These are phyloP conservation scores for Saguinus imperator DNA, from an alignment of 2,113 vertebrate genomes.

Conservation along the genomic window DNA sequence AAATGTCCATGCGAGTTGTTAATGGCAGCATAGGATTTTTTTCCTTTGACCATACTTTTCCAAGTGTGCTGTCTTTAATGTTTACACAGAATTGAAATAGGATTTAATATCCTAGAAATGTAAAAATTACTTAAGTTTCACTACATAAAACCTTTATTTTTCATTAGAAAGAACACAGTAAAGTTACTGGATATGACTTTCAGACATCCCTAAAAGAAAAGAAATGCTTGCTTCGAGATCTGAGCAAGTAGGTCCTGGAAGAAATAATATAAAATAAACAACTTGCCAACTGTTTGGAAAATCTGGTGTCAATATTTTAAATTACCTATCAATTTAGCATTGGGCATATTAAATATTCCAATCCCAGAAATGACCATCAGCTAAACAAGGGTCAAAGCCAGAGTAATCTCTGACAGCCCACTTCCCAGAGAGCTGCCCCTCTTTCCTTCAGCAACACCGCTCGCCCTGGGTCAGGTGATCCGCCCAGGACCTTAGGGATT, in stretches of 20 bases:
- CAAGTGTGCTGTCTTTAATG: conserved; percentile 34
- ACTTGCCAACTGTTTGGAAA: conserved; percentile 65
- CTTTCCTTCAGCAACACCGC: accelerated
- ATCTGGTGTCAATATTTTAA: conserved; percentile 44
- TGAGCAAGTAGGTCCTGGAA: conserved; percentile 55
- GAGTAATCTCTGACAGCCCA: not conserved
- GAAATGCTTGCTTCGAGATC: conserved; percentile 61
- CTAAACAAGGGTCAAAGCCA: conserved; percentile 54
- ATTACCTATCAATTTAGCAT: conserved; percentile 35
- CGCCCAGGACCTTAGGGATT: not conserved
- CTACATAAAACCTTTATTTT: conserved; percentile 20
- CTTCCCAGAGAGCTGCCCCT: not conserved
- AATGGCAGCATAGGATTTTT: not conserved
- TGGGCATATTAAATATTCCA: conserved; percentile 22
- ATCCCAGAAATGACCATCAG: conserved; percentile 63
- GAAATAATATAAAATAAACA: conserved; percentile 63
- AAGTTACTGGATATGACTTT: conserved; percentile 2
- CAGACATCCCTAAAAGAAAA: conserved; percentile 66
- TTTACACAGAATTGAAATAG: conserved; percentile 65
- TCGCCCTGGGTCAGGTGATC: not conserved
- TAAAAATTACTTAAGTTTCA: conserved; percentile 14
- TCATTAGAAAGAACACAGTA: not conserved
- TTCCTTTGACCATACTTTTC: conserved; percentile 35
- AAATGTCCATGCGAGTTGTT: not conserved
- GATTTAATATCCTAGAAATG: not conserved